Evolutionary conservation across 2,797 vertebrate species (phyloP), one percentile per base, ranked within the genome.

Genomic region (Varecia variegata): DNA sequence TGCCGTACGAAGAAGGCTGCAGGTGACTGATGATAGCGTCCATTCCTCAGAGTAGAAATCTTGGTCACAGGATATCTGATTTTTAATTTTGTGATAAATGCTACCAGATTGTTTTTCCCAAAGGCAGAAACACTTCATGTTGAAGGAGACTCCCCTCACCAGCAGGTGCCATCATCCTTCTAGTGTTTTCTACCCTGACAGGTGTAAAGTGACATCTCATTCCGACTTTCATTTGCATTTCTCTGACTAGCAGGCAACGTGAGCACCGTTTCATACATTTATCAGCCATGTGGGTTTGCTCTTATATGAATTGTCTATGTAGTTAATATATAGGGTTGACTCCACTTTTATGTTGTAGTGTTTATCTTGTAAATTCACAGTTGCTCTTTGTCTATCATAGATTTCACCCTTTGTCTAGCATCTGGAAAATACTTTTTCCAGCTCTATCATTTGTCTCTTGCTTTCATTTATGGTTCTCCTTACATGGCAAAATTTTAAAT

Each of bases 71-170:
- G 71, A 23, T n/a, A 54, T 32, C 43, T 47, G 32, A 73, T 67
- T 95, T 90, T 90, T 83, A 70, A 67, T 93, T 88, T 71, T 86
- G 54, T 74, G 56, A 52, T 83, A 77, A 80, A 50, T 35, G 12
- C 25, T 80, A 88, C 50, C 50, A 52, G 50, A 47, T 70, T 85
- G 93, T 58, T 83, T 81, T 83, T 83, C 73, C 60, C 91, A 84
- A 87, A 88, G 93, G 79, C 18, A 1, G 68, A 91, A 79, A 40
- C 56, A 23, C 43, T 45, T 79, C 54, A 12, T 10, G 5, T 73
- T 38, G 25, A 58, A 85, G 52, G 45, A 40, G 10, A 76, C 27
- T n/a, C 47, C 40, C 47, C 45, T 67, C 60, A 0, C 5, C 3
- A 7, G 43, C 52, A 45, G 52, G 67, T 23, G 54, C 56, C 50